Evolutionary conservation across 1,140 invertebrate genomes (phyloP).

Genomic region (Sitodiplosis mosellana): DNA sequence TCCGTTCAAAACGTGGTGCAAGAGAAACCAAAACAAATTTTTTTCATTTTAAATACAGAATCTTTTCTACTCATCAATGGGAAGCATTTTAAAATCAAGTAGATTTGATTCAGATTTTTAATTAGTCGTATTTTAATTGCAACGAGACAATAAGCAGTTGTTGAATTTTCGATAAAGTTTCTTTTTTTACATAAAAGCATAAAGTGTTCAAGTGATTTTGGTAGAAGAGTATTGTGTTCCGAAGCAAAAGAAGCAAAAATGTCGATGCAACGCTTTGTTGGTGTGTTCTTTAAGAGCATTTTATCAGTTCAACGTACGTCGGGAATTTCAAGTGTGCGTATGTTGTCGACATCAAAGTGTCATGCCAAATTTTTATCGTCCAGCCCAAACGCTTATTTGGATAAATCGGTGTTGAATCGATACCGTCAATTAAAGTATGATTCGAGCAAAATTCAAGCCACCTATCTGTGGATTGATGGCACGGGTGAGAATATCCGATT

Average conservation of each 20-base stretch:
- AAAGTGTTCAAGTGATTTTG: too few relatives aligned
- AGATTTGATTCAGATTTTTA: too few relatives aligned
- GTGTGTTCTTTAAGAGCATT: neutral
- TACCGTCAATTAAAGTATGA: slow-evolving; percentile 53
- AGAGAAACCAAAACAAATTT: too few relatives aligned
- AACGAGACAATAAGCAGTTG: too few relatives aligned
- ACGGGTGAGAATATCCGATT: slow-evolving; percentile 68
- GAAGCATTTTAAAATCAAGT: too few relatives aligned
- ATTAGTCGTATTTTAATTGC: too few relatives aligned
- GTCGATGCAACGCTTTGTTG: neutral
- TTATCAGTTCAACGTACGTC: neutral
- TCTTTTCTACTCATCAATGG: too few relatives aligned
- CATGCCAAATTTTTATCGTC: slow-evolving; percentile 27
- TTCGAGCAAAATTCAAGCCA: slow-evolving; percentile 53
- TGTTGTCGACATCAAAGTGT: neutral
- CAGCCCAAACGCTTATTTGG: slow-evolving; percentile 48
- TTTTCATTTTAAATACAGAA: too few relatives aligned
- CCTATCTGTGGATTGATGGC: slow-evolving; percentile 92
- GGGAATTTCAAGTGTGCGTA: neutral
- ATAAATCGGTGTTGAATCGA: slow-evolving; percentile 48
- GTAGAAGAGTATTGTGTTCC: too few relatives aligned
- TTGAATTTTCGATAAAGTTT: too few relatives aligned
- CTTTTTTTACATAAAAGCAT: too few relatives aligned
- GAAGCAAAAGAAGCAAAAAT: neutral
- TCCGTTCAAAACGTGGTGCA: too few relatives aligned